A percentile compares a stretch with the other conserved stretches of the same genome.
Conservation (phyloP, 2,113 vertebrate species). For the Glaucomys volans region DNA sequence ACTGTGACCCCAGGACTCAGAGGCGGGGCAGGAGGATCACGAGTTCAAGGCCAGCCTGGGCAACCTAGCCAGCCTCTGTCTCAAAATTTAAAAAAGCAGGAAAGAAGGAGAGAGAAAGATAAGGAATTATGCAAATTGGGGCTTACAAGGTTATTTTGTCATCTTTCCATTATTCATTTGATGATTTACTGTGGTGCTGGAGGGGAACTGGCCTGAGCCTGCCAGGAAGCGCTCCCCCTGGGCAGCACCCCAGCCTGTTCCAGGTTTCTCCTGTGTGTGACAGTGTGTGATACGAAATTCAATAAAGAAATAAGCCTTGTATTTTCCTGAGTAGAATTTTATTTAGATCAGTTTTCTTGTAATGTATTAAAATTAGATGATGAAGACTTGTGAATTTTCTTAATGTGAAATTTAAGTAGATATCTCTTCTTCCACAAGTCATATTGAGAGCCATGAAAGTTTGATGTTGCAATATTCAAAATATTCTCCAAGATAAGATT, state of each 20-base stretch:
- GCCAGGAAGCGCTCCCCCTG: too few relatives aligned
- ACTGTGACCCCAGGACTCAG: too few relatives aligned
- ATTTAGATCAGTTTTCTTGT: background rate
- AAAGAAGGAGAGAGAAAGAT: too few relatives aligned
- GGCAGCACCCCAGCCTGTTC: too few relatives aligned
- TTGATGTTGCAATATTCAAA: background rate
- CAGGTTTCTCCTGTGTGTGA: too few relatives aligned
- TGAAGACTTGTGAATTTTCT: background rate
- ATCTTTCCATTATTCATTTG: background rate
- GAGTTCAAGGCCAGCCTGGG: too few relatives aligned
- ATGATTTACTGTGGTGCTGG: too few relatives aligned
- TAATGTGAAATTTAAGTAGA: conserved; percentile 2
- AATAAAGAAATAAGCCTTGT: background rate
- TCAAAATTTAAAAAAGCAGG: too few relatives aligned
- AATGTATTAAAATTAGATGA: background rate
- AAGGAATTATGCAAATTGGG: too few relatives aligned
- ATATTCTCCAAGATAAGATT: background rate
- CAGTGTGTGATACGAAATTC: background rate
- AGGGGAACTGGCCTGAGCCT: too few relatives aligned
- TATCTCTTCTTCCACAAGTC: background rate
- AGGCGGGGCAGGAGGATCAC: too few relatives aligned
- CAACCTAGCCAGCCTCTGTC: too few relatives aligned
- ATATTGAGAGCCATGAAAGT: background rate
- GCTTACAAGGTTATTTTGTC: background rate
- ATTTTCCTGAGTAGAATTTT: background rate